phyloP scores from a whole-genome alignment of 2,797 vertebrate genomes.

The Aeoliscus strigatus region DNA sequence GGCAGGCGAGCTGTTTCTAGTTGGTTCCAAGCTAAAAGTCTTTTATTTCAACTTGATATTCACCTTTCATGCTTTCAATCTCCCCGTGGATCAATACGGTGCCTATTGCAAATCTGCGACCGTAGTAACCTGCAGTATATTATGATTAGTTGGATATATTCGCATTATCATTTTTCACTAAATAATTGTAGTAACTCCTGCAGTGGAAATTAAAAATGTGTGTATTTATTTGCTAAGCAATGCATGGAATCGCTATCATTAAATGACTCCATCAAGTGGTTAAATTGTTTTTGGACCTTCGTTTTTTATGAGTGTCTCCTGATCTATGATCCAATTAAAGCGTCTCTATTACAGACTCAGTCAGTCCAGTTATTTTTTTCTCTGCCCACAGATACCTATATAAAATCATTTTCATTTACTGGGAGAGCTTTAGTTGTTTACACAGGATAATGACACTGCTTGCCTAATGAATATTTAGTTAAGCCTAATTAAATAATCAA shows the following conservation, averaged over 20 bases:
- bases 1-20: no score
- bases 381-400: constrained; percentile 18
- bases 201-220: no score
- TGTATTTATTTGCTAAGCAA: constrained; percentile 17
- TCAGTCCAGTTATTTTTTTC: constrained; percentile 8
- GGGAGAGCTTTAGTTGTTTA: constrained; percentile 36
- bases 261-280: background rate
- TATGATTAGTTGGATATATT: no score
- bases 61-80: no score
- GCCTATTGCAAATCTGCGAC: no score
- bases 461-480: constrained; percentile 61
- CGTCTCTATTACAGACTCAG: constrained; percentile 15
- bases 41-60: no score
- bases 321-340: constrained; percentile 18
- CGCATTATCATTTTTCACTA: no score
- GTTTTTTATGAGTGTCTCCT: constrained; percentile 14
- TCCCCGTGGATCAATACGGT: no score
- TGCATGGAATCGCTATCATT: constrained; percentile 4
- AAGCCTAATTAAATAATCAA: constrained; percentile 66
- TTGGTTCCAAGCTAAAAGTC: no score
- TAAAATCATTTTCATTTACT: constrained; percentile 29
- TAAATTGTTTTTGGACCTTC: constrained; percentile 6
- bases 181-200: no score
- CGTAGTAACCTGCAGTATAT: no score
- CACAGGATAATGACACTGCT: constrained; percentile 35